Conservation (phyloP, 2,888 invertebrate genomes). For the Drosophila anceps region DNA sequence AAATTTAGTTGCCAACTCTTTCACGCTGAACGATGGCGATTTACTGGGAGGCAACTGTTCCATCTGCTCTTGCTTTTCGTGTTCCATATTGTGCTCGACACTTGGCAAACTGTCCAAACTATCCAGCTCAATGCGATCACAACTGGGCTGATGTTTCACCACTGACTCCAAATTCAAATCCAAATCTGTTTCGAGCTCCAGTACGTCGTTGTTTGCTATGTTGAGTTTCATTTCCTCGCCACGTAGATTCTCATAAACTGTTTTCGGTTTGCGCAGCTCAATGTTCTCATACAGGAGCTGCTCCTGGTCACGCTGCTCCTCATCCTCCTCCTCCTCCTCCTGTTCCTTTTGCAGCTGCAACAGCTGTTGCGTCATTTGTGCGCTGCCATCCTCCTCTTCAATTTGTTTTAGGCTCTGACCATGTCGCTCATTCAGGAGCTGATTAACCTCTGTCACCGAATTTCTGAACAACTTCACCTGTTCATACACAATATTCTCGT, state of each 20-base stretch:
- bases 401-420: conserved; percentile 67
- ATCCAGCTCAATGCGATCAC: conserved; percentile 75
- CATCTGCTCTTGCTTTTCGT: conserved; percentile 32
- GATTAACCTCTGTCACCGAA: conserved; percentile 91
- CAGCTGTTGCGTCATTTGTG: conserved; percentile 64
- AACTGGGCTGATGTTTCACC: conserved; percentile 41
- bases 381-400: conserved; percentile 66
- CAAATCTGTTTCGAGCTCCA: conserved; percentile 68
- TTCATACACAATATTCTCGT: conserved; percentile 88
- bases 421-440: conserved; percentile 85
- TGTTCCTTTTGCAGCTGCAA: conserved; percentile 51
- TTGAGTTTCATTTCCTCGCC: conserved; percentile 83
- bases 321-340: conserved; percentile 41
- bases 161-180: conserved; percentile 39
- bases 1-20: conserved; percentile 88
- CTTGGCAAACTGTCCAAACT: conserved; percentile 78
- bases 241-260: conserved; percentile 84
- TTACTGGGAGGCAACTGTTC: conserved; percentile 58
- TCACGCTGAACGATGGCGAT: conserved; percentile 87
- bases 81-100: conserved; percentile 58
- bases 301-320: conserved; percentile 59
- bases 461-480: conserved; percentile 91
- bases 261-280: conserved; percentile 83
- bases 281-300: conserved; percentile 85
- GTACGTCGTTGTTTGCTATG: conserved; percentile 33